Conservation (phyloP, 2,797 vertebrate genomes). For the Catamblyrhynchus diadema region DNA sequence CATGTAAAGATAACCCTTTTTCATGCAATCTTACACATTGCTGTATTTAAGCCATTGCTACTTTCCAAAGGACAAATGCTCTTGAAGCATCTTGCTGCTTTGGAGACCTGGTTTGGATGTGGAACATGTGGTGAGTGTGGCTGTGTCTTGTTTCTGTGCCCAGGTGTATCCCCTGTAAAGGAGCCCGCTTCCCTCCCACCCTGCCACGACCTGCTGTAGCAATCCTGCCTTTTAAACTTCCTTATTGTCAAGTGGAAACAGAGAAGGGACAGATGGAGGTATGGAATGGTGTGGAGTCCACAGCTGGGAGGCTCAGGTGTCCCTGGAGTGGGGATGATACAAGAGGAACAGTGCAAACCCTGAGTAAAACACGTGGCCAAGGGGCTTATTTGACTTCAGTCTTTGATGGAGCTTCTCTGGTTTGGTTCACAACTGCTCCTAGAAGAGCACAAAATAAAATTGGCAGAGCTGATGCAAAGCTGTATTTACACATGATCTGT, state of each 20-base stretch:
- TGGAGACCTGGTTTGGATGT: background rate
- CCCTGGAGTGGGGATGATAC: background rate
- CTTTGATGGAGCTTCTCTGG: background rate
- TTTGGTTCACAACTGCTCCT: background rate
- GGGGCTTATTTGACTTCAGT: background rate
- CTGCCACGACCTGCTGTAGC: slow-evolving; percentile 92
- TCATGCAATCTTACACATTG: background rate
- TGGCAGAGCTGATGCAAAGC: background rate
- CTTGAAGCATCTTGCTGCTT: background rate
- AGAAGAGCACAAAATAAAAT: background rate
- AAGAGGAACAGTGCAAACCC: background rate
- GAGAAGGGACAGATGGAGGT: slow-evolving; percentile 99
- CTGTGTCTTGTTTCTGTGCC: background rate
- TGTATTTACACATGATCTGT: background rate
- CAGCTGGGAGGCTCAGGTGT: background rate
- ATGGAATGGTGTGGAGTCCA: background rate
- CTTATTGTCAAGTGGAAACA: slow-evolving; percentile 88
- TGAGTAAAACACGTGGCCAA: background rate
- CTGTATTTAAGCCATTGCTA: background rate
- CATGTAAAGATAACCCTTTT: background rate
- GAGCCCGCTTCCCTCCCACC: slow-evolving; percentile 90
- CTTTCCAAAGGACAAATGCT: background rate
- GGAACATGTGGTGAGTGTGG: background rate
- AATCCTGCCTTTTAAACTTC: slow-evolving; percentile 87
- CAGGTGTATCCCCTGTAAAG: slow-evolving; percentile 98